Conservation (phyloP, 2,797 vertebrate species). For the Myotis planiceps region DNA sequence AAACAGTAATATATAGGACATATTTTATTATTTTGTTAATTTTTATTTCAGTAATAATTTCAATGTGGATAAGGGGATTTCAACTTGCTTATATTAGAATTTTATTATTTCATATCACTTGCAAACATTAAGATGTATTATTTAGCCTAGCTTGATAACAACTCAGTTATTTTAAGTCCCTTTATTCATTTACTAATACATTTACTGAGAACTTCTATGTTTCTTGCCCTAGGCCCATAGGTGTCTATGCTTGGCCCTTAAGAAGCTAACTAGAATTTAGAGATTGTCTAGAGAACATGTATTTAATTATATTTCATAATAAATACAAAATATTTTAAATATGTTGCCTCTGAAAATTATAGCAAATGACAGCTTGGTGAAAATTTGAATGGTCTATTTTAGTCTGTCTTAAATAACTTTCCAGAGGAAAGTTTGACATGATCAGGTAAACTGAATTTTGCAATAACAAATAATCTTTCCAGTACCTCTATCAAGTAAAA, state of each 20-base stretch:
- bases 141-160: background rate
- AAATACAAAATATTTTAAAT: constrained; percentile 27
- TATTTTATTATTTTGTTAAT: background rate
- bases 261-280: background rate
- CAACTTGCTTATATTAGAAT: background rate
- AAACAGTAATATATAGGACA: background rate
- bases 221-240: background rate
- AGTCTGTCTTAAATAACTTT: background rate
- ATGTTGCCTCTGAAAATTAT: background rate
- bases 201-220: background rate
- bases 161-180: background rate
- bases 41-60: constrained; percentile 25
- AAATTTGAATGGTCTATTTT: background rate
- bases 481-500: background rate
- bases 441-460: constrained; percentile 2
- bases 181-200: background rate
- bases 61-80: background rate
- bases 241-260: background rate
- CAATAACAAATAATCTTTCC: background rate
- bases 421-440: constrained; percentile 21
- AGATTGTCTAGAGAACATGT: background rate
- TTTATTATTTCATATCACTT: background rate
- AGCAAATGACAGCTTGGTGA: background rate
- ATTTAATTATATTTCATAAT: constrained; percentile 5
- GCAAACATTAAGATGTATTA: background rate